Base-by-base conservation (phyloP, 2,888 invertebrate species). In the Chymomyza caudatula region DNA sequence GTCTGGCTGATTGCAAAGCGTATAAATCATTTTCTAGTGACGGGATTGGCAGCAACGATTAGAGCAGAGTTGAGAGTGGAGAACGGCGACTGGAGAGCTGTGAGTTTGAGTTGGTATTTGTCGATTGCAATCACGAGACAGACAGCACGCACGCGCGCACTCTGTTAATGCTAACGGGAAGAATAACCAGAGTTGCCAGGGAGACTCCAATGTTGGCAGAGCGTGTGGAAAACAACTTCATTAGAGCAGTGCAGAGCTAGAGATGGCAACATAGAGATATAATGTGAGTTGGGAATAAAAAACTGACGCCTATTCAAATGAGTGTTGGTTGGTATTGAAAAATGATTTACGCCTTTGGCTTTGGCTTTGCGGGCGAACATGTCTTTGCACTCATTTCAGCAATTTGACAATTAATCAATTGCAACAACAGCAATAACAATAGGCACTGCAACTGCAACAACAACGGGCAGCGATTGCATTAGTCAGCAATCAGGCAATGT, bases 331-430 rank as follows among this genome's bases (percentile, higher is more conserved):
- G 65, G 49, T 63, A 42, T 63, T 66, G 57, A 52, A 67, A 78
- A 79, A 83, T 82, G 85, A 82, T 82, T 78, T 85, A 85, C 78
- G 75, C 72, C 59, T 37, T 42, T 51, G 49, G n/a, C 15, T 6
- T 22, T 44, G 43, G 56, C 66, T 57, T 77, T 81, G 80, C 78
- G 76, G 73, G 69, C 80, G 73, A 79, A 83, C 83, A 83, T 81
- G 81, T 84, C 75, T 85, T 86, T 85, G 86, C 86, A 85, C 85
- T 85, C 83, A 81, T 83, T 83, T 83, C 74, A 77, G 73, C 85
- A 83, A 83, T 83, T 83, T 85, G 84, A 81, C 83, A 83, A 85
- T 85, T 85, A 77, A 85, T 85, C 85, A 85, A 85, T 68, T 71
- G 78, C 79, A 76, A 67, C 71, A 78, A 67, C 58, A 78, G 20